Evolutionary conservation across 64 coral and sea anemone genomes (phyloP).

Genomic region (Orbicella faveolata): DNA sequence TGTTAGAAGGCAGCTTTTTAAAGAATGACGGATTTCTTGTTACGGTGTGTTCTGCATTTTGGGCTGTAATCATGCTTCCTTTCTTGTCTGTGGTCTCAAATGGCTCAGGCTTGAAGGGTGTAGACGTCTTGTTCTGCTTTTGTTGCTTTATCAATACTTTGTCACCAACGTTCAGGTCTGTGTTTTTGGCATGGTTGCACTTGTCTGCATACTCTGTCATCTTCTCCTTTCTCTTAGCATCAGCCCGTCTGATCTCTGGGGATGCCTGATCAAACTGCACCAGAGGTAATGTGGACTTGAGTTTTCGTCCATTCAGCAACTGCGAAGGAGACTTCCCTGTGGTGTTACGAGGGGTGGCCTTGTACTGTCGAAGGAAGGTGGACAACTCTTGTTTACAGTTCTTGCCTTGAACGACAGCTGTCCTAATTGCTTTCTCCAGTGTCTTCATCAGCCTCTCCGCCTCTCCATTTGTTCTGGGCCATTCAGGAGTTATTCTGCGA

Average conservation of each 20-base stretch:
- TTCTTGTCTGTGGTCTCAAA: background rate
- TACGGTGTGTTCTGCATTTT: background rate
- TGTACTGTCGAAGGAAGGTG: constrained; percentile 12
- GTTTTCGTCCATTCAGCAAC: background rate
- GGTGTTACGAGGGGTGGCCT: constrained; percentile 13
- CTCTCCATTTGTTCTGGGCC: too few relatives aligned
- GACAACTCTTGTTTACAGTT: background rate
- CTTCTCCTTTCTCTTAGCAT: background rate
- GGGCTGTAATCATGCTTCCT: constrained; percentile 26
- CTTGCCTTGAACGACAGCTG: constrained; percentile 2
- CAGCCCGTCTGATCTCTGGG: background rate
- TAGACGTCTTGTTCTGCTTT: constrained; percentile 7
- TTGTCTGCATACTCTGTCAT: background rate
- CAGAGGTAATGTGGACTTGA: background rate
- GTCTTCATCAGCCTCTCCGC: too few relatives aligned
- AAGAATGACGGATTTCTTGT: constrained; percentile 26
- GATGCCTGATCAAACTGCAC: background rate
- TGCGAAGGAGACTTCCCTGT: background rate
- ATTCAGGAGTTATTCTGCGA: too few relatives aligned
- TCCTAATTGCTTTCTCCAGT: background rate
- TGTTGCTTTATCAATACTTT: background rate
- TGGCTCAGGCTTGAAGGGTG: background rate
- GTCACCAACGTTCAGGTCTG: constrained; percentile 4
- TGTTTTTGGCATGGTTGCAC: background rate
- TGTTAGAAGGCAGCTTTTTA: background rate